Evolutionary conservation across 2,888 invertebrate genomes (phyloP).

Genomic region (Agrotis segetum): DNA sequence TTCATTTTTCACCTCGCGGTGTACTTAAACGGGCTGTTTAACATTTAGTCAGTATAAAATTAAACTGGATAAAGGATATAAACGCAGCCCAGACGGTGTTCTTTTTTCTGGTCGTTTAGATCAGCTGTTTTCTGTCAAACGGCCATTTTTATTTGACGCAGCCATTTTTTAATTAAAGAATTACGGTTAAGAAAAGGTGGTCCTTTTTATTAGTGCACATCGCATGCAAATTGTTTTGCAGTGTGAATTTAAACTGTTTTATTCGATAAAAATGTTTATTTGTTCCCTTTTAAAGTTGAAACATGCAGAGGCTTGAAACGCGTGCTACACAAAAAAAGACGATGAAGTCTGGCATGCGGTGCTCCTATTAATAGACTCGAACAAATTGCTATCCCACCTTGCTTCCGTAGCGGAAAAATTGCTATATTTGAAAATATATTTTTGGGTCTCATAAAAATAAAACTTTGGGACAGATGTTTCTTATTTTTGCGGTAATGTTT

Average conservation of each 20-base stretch:
- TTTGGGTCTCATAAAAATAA: conserved; percentile 1
- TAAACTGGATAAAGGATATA: too few relatives aligned
- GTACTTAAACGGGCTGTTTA: too few relatives aligned
- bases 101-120: conserved; percentile 10
- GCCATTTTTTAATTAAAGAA: conserved; percentile 18
- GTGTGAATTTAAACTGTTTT: conserved; percentile 4
- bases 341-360: conserved; percentile 23
- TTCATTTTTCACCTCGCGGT: too few relatives aligned
- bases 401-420: not conserved
- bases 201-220: not conserved
- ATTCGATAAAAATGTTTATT: not conserved
- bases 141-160: conserved; percentile 3
- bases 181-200: conserved; percentile 13
- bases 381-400: conserved; percentile 21
- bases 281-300: conserved; percentile 7
- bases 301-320: conserved; percentile 33
- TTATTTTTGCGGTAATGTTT: conserved; percentile 7
- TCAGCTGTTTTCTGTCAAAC: conserved; percentile 40
- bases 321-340: conserved; percentile 15
- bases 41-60: too few relatives aligned
- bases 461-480: conserved; percentile 20
- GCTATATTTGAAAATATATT: conserved; percentile 18
- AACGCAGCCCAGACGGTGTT: too few relatives aligned
- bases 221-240: conserved; percentile 5
- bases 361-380: conserved; percentile 30